Evolutionary conservation across 2,113 vertebrate genomes (phyloP).

Genomic region (Pelecanoides urinatrix): DNA sequence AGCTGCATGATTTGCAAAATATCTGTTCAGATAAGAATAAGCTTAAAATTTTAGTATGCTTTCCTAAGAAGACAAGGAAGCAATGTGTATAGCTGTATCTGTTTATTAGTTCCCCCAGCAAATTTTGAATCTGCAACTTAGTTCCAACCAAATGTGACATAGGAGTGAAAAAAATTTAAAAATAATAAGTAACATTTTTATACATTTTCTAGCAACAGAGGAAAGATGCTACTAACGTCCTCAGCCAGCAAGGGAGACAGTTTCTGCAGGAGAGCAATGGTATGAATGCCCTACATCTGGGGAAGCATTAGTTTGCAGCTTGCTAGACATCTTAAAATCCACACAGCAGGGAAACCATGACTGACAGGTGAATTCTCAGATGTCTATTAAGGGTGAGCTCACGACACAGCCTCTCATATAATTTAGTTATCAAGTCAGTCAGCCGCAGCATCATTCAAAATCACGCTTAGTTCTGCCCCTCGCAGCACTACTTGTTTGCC

Average conservation of each 20-base stretch:
- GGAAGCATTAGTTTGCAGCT: not conserved
- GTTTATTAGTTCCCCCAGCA: not conserved
- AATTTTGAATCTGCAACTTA: not conserved
- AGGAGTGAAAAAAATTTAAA: not conserved
- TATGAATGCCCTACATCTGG: not conserved
- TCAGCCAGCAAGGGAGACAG: not conserved
- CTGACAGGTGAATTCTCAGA: conserved; percentile 16
- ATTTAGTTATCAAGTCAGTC: conserved; percentile 53
- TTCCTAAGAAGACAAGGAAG: not conserved
- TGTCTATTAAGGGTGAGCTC: conserved; percentile 47
- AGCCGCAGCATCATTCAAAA: not conserved
- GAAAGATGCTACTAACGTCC: not conserved
- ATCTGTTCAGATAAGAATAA: not conserved
- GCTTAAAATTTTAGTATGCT: not conserved
- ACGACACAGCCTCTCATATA: not conserved
- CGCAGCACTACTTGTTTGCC: not conserved
- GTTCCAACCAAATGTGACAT: not conserved
- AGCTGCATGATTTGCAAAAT: not conserved
- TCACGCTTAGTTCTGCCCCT: conserved; percentile 28
- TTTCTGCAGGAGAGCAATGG: not conserved
- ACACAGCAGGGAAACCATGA: not conserved
- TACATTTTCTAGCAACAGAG: not conserved
- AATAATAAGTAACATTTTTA: not conserved
- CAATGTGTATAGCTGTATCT: not conserved
- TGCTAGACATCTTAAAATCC: conserved; percentile 1